Base-by-base conservation (phyloP, 2,113 vertebrate genomes). In the Toxotes jaculatrix region DNA sequence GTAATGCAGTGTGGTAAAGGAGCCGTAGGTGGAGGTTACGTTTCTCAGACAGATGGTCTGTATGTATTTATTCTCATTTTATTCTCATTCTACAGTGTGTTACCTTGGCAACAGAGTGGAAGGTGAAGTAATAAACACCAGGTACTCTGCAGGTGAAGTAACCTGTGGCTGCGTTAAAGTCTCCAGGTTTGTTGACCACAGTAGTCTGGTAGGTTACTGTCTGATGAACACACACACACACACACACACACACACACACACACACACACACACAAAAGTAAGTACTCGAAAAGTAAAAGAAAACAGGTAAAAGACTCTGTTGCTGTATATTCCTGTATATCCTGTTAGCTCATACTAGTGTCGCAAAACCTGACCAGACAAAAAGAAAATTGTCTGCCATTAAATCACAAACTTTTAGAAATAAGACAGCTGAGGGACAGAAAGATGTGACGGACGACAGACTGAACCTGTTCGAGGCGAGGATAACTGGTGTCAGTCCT, bases 81-180 rank as follows among this genome's bases (percentile, higher is more conserved):
- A 49, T 38, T 42, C 27, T n/a, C 7, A 23, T 9, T 42, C 21
- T 23, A 36, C 31, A 3, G 63, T 8, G 38, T 4, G 45, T 65
- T 80, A 90, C 91, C 90, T 84, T 91, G 27, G 90, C 71, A 3
- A 56, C 0, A 1, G 82, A 77, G 73, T 84, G 59, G 79, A 93
- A 93, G 74, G 17, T 88, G 84, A 93, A 91, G 79, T 93, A 93
- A 23, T 91, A 93, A 53, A 80, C 13, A 2, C 91, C 91, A 21
- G 86, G 0, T 13, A 55, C 6, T 5, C 47, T 86, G 84, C 91
- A 93, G 56, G 40, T 82, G 80, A 93, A 93, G 1, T 7, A 0
- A 4, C 90, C 87, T 0, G 73, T 79, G 57, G 0, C 14, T 1
- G 2, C 1, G 53, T 23, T 21, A 12, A 91, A 78, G 61, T 88